phyloP scores from a whole-genome alignment of 2,113 vertebrate genomes.

The Stegostoma tigrinum region DNA sequence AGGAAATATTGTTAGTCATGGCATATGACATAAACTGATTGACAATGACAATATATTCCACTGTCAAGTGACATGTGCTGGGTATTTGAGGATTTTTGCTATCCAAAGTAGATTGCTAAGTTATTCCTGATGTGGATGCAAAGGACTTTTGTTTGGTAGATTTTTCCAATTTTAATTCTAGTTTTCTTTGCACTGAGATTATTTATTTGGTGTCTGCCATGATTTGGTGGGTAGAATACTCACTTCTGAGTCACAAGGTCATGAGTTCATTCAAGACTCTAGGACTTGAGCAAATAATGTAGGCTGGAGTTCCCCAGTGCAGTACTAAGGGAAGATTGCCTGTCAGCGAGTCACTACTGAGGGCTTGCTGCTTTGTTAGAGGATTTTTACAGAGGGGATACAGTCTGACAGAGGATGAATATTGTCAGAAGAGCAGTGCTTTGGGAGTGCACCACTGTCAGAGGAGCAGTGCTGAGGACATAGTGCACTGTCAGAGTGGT shows the following conservation, averaged over 20 bases:
- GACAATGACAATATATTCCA: not conserved
- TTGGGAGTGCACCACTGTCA: not conserved
- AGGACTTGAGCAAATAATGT: not conserved
- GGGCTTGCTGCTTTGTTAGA: not conserved
- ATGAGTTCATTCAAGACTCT: not conserved
- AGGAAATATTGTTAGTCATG: not conserved
- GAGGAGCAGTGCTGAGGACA: no score
- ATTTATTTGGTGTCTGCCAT: not conserved
- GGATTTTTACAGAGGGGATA: no score
- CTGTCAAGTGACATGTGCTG: not conserved
- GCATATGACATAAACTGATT: not conserved
- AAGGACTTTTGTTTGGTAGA: not conserved
- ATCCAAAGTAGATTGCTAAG: not conserved
- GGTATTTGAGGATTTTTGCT: not conserved
- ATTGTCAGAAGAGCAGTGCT: not conserved
- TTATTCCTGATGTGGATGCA: not conserved
- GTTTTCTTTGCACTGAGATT: not conserved
- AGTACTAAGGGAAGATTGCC: not conserved
- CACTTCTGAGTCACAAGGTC: not conserved
- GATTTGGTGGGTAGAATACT: not conserved
- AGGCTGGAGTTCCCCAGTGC: not conserved
- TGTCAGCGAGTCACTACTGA: not conserved
- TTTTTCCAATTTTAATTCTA: not conserved
- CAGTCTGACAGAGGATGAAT: no score
- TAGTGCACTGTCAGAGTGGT: not conserved